Conservation (phyloP, 2,113 vertebrate genomes). For the Xenopus laevis region DNA sequence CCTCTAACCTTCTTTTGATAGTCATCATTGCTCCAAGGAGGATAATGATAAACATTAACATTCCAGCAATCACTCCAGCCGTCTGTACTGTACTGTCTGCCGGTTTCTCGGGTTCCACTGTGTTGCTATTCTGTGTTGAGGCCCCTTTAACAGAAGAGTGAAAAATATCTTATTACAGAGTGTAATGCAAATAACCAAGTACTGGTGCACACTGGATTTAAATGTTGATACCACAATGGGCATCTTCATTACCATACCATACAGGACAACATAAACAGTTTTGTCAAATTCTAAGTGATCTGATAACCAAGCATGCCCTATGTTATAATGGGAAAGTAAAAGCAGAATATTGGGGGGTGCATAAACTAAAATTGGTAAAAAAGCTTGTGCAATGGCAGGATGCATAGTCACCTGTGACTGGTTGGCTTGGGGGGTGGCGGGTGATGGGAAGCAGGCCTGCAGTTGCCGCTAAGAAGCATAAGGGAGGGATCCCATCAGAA, state of each 20-base stretch:
- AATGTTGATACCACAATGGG: too few species aligned
- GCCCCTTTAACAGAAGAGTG: constrained; percentile 70
- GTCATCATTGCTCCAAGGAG: constrained; percentile 90
- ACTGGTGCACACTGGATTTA: too few species aligned
- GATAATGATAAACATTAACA: constrained; percentile 96
- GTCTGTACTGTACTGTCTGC: constrained; percentile 92
- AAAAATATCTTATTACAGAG: background rate
- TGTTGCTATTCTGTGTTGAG: constrained; percentile 91
- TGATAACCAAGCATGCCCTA: constrained; percentile 9
- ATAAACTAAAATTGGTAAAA: background rate
- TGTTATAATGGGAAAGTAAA: background rate
- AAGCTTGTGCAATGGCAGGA: background rate
- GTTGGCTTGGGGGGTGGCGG: constrained; percentile 36
- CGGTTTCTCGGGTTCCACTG: constrained; percentile 93
- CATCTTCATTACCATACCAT: too few species aligned
- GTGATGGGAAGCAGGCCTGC: constrained; percentile 35
- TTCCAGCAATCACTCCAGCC: constrained; percentile 90
- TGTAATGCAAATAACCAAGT: too few species aligned
- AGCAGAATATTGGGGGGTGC: background rate
- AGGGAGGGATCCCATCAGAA: constrained; percentile 36
- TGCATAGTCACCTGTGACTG: constrained; percentile 41
- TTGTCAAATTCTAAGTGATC: background rate
- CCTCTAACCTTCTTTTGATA: constrained; percentile 90
- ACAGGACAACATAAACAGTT: too few species aligned
- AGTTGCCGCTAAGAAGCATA: constrained; percentile 34